phyloP scores from a whole-genome alignment of 92 coral and sea anemone genomes.

The Paramuricea clavata region DNA sequence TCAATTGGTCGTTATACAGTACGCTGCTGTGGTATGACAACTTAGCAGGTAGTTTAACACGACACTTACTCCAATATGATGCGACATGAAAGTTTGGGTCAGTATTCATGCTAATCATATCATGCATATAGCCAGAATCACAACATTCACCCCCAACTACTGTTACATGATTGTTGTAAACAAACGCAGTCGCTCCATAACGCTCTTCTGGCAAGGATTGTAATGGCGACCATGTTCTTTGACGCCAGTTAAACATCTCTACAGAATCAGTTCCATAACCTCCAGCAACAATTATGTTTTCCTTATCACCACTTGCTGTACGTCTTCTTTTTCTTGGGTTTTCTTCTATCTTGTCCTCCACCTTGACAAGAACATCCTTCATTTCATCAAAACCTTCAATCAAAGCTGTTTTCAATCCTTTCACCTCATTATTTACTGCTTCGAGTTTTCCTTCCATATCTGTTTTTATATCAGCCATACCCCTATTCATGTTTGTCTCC shows the following conservation, averaged over 20 bases:
- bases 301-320: background rate
- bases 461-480: background rate
- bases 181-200: background rate
- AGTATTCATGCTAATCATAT: background rate
- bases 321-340: background rate
- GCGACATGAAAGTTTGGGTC: background rate
- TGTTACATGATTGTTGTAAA: background rate
- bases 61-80: background rate
- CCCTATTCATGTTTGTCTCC: background rate
- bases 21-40: background rate
- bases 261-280: background rate
- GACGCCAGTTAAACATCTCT: slow-evolving; percentile 14
- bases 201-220: background rate
- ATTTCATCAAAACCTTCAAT: background rate
- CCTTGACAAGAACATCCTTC: background rate
- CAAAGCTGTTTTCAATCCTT: background rate
- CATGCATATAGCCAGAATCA: background rate
- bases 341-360: background rate
- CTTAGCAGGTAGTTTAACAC: background rate
- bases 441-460: background rate
- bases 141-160: background rate
- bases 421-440: background rate
- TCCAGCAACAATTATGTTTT: slow-evolving; percentile 4
- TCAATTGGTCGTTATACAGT: background rate
- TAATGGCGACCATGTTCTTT: slow-evolving; percentile 16